Percentiles rank a stretch among this genome's conserved stretches.
Conservation (phyloP, 2,113 vertebrate genomes). For the Lanius collurio region DNA sequence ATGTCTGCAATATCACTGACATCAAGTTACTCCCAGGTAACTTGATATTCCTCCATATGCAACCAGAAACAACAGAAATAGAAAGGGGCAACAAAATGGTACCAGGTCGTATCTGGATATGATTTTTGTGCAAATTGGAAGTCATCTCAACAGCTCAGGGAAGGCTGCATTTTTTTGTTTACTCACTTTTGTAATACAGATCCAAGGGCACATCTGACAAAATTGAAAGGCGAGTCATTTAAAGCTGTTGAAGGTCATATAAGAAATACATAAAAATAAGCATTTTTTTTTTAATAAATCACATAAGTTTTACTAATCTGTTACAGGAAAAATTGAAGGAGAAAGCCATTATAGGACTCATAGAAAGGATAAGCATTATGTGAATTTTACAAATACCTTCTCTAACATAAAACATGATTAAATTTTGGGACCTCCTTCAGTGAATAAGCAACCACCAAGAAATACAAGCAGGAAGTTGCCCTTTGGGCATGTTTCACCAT, state of each 20-base stretch:
- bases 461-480: not conserved
- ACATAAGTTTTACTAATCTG: rapidly evolving
- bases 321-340: not conserved
- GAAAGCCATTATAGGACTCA: not conserved
- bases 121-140: not conserved
- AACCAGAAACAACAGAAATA: not conserved
- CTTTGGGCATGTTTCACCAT: not conserved
- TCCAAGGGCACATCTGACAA: not conserved
- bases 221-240: not conserved
- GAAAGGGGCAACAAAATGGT: not conserved
- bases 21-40: not conserved
- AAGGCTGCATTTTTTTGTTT: not conserved
- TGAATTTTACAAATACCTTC: not conserved
- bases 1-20: not conserved
- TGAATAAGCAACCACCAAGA: not conserved
- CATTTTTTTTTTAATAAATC: not conserved
- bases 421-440: not conserved
- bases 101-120: not conserved
- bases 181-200: not conserved
- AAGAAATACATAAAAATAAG: not conserved
- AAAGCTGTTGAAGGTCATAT: not conserved
- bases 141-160: not conserved
- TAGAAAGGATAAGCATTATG: not conserved
- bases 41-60: not conserved
- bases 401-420: not conserved